Percentiles rank a stretch among this genome's conserved stretches.
phyloP scores from a whole-genome alignment of 2,113 vertebrate species.

The Hystrix brachyura region DNA sequence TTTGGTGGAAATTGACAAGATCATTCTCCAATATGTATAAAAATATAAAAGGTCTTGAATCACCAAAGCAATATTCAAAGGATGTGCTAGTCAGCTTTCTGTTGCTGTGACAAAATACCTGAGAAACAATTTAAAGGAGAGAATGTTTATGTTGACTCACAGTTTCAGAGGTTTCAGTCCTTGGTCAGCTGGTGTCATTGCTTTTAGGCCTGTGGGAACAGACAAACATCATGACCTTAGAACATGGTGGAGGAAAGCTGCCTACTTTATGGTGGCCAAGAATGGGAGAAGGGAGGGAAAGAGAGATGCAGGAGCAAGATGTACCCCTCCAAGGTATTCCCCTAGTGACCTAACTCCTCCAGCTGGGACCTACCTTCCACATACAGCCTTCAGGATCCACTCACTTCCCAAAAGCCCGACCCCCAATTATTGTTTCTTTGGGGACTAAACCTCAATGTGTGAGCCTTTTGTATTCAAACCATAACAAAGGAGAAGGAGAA shows the following conservation, averaged over 20 bases:
- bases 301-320: background rate
- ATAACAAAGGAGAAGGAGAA: background rate
- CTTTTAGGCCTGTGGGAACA: background rate
- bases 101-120: background rate
- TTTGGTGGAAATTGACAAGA: background rate
- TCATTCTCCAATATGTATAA: background rate
- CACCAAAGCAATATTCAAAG: background rate
- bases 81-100: background rate
- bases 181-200: background rate
- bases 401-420: background rate
- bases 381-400: background rate
- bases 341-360: background rate
- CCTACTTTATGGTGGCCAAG: background rate
- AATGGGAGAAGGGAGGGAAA: background rate
- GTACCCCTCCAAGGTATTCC: background rate
- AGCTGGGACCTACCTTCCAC: background rate
- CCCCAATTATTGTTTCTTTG: background rate
- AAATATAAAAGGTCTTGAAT: background rate
- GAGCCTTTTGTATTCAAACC: background rate
- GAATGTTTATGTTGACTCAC: too few relatives aligned
- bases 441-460: background rate
- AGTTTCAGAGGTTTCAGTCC: background rate
- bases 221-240: background rate
- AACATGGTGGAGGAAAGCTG: background rate
- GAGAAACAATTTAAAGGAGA: background rate